Base-by-base conservation (phyloP, 2,888 invertebrate genomes). In the Amiota minor region DNA sequence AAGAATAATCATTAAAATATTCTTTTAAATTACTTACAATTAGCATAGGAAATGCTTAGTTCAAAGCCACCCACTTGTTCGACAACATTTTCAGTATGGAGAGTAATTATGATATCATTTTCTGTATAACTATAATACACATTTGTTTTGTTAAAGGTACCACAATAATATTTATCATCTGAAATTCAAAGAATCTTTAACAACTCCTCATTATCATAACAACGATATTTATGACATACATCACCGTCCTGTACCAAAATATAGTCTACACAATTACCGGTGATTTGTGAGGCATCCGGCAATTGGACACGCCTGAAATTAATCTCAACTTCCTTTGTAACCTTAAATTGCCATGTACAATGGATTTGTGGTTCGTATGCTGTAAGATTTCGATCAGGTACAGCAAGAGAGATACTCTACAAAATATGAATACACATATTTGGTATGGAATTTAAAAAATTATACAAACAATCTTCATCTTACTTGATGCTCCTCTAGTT, bases 281-380 rank as follows among this genome's bases (percentile, higher is more conserved):
- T 87, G 3, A 75, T 56, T 55, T 87, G 82, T 0, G 91, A 87
- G 0, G 77, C 72, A 45, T 82, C 88, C 64, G 91, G 89, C 35
- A 94, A 84, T 68, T 92, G 91, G 53, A 95, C 88, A 53, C 92
- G 90, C 2, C 91, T 84, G 68, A 95, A 92, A 56, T 89, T 90
- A 3, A 95, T 77, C 59, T 90, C 84, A 65, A 83, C 79, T 0
- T 81, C 72, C 3, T 77, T 72, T 8, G 77, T 72, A 0, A 82
- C 76, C 67, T 81, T 82, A 14, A 94, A 82, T 1, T 85, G 78
- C 93, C 94, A 94, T 1, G 86, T 88, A 78, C 94, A 94, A 72
- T 91, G 90, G 0, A 91, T 81, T 76, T 91, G 91, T 2, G 90
- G 80, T 11, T 91, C 91, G 88, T 93, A 94, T 53, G 12, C 72